A percentile compares a stretch with the other conserved stretches of the same genome.
phyloP scores from a whole-genome alignment of 2,888 invertebrate genomes.

The Amaurobius ferox region DNA sequence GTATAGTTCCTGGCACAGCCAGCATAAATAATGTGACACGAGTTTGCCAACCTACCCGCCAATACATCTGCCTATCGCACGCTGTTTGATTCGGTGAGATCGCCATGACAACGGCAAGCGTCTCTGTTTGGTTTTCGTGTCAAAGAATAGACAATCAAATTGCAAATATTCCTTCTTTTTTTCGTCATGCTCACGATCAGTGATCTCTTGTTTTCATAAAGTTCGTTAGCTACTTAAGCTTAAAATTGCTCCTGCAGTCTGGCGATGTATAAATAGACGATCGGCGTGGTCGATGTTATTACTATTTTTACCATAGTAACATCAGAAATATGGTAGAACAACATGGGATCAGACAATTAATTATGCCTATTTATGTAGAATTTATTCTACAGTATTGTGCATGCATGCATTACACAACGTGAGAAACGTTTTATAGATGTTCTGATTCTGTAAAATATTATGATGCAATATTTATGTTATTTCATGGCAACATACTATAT shows the following conservation, averaged over 20 bases:
- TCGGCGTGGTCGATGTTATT: neutral
- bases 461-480: no score
- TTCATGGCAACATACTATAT: no score
- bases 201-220: neutral
- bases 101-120: conserved; percentile 30
- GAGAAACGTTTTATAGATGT: no score
- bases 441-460: no score
- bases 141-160: conserved; percentile 1
- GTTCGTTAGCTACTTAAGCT: neutral
- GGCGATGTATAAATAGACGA: neutral
- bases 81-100: conserved; percentile 48
- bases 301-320: neutral
- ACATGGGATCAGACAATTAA: neutral
- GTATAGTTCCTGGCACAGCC: no score
- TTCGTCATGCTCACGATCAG: neutral
- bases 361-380: neutral
- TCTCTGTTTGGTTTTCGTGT: conserved; percentile 55
- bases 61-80: conserved; percentile 34
- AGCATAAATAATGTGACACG: neutral
- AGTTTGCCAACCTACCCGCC: neutral
- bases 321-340: neutral
- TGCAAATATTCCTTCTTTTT: conserved; percentile 15
- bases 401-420: no score
- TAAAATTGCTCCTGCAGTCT: neutral
- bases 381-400: no score